Percentiles rank a stretch among this genome's conserved stretches.
Conservation (phyloP, 2,113 vertebrate species). For the Isurus oxyrinchus region DNA sequence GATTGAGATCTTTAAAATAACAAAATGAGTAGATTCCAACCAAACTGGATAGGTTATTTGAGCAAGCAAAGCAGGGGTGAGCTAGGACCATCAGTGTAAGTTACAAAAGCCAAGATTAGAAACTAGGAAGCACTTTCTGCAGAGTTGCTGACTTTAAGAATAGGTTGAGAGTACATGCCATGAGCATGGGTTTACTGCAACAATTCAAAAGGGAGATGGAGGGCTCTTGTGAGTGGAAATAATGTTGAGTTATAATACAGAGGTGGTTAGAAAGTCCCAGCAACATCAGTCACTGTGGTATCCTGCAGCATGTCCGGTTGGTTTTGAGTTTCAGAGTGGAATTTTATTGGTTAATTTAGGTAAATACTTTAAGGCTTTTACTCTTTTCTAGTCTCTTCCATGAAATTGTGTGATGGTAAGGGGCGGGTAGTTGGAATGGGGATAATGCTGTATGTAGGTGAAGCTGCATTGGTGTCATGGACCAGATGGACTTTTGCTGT, state of each 20-base stretch:
- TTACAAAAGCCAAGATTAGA: not conserved
- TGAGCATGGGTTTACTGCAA: not conserved
- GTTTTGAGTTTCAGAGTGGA: not conserved
- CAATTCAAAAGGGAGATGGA: not conserved
- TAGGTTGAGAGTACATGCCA: not conserved
- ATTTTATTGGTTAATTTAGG: not conserved
- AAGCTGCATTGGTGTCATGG: not conserved
- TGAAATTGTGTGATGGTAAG: no score
- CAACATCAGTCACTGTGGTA: not conserved
- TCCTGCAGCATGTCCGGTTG: not conserved
- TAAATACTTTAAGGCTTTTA: not conserved
- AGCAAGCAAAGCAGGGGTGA: not conserved
- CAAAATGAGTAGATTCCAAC: not conserved
- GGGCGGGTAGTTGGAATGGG: not conserved
- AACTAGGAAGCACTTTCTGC: not conserved
- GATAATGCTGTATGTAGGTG: not conserved
- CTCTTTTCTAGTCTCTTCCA: no score
- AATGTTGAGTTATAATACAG: not conserved
- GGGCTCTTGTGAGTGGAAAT: not conserved
- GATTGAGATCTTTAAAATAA: not conserved
- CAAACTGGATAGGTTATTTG: not conserved
- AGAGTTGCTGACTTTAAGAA: not conserved
- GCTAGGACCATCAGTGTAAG: not conserved
- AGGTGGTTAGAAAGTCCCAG: not conserved
- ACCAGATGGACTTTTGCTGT: not conserved